Evolutionary conservation across 92 coral and sea anemone species (phyloP).

Genomic region (Pocillopora grandis): DNA sequence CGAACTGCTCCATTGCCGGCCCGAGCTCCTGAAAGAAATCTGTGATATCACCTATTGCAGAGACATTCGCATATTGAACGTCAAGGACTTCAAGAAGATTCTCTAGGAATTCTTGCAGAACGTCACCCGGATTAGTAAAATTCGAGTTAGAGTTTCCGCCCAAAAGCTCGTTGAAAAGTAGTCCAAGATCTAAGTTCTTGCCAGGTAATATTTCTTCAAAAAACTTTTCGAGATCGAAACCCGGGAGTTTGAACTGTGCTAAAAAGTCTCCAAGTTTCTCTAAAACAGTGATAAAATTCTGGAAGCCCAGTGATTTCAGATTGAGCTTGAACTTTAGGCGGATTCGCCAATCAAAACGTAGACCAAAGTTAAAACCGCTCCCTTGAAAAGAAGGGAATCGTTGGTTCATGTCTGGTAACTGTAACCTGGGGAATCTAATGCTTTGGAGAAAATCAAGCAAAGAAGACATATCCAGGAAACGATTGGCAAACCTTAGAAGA

Average conservation of each 20-base stretch:
- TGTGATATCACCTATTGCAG: conserved; percentile 86
- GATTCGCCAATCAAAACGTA: conserved; percentile 80
- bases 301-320: conserved; percentile 61
- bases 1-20: conserved; percentile 57
- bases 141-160: conserved; percentile 30
- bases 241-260: conserved; percentile 61
- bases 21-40: conserved; percentile 85
- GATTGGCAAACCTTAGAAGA: conserved; percentile 73
- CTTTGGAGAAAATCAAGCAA: conserved; percentile 65
- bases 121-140: conserved; percentile 56
- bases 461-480: conserved; percentile 74
- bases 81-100: conserved; percentile 59
- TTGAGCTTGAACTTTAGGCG: conserved; percentile 71
- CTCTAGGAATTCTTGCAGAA: conserved; percentile 68
- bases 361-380: conserved; percentile 72
- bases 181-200: neutral
- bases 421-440: conserved; percentile 63
- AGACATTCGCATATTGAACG: conserved; percentile 60
- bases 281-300: conserved; percentile 52
- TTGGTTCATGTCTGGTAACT: conserved; percentile 58
- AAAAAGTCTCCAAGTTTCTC: conserved; percentile 63
- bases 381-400: conserved; percentile 44
- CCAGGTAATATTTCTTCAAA: conserved; percentile 77
- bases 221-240: conserved; percentile 68
- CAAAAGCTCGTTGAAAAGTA: neutral